Base-by-base conservation (phyloP, 1,140 invertebrate genomes). In the Ceratosolen fusciceps region DNA sequence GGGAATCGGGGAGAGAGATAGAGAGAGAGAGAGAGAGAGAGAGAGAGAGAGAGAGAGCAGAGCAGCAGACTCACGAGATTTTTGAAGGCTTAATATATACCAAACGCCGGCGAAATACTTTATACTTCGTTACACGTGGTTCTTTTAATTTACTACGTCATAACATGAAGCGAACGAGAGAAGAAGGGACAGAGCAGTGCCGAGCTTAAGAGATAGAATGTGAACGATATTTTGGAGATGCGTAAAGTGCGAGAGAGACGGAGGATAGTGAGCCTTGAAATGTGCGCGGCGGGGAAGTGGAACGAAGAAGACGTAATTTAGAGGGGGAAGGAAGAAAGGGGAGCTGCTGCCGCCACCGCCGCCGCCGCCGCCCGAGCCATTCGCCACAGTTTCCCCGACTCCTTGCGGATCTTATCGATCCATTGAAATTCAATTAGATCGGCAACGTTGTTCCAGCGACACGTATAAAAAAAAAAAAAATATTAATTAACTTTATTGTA, bases 51-150 rank as follows among this genome's bases (percentile, higher is more conserved):
- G 12, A 47, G 72, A 74, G 56, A 29, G 56, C 43, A 24, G 52
- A 14, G 21, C 3, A 52, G 2, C 0, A 8, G 19, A 29, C 67
- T 58, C 24, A 34, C 43, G 9, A 37, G 9, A 39, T 74, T 74
- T 79, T 79, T 49, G 56, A 67, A 79, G 70, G 77, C 74, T 79
- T 72, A 31, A 74, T 29, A n/a, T n/a, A n/a, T n/a, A 56, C 47
- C 37, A 47, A 74, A 43, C 21, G 9, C 21, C 2, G 70, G 26
- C 29, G 54, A 8, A 56, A n/a, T n/a, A n/a, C 60, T n/a, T 31
- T 62, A 47, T 52, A 16, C 31, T 34, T 47, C 12, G 9, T 12
- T 1, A 10, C 1, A 74, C 5, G 12, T 2, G 37, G 12, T 12
- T n/a, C 5, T 39, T 67, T 43, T 31, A 16, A 2, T 16, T 9